A percentile compares a stretch with the other conserved stretches of the same genome.
phyloP scores from a whole-genome alignment of 2,113 vertebrate genomes.

The Heteronetta atricapilla region DNA sequence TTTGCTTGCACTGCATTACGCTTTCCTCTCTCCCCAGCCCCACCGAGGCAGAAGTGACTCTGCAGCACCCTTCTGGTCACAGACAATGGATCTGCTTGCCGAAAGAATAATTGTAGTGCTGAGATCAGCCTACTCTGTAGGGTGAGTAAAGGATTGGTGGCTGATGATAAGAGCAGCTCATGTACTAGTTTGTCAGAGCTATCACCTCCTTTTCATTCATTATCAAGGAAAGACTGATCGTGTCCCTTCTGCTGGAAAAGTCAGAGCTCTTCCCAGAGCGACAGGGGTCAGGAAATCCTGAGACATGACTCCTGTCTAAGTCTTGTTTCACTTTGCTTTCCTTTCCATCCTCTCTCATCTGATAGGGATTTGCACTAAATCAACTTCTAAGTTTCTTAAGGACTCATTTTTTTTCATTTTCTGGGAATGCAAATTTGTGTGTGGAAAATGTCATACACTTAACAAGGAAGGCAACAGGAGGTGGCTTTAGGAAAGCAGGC shows the following conservation, averaged over 20 bases:
- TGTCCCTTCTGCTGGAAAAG: neutral
- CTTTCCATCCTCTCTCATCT: neutral
- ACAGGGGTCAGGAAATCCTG: neutral
- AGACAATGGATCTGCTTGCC: neutral
- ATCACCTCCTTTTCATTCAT: neutral
- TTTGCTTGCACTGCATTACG: fast-evolving
- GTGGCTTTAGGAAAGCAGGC: neutral
- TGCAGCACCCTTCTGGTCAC: fast-evolving
- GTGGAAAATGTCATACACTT: neutral
- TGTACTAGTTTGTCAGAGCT: neutral
- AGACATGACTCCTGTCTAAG: neutral
- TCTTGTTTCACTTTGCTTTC: neutral
- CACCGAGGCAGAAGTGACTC: neutral
- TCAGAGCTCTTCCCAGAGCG: neutral
- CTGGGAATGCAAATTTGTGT: neutral
- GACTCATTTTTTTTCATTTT: neutral
- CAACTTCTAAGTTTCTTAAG: neutral
- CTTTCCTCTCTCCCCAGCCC: neutral
- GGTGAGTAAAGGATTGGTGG: neutral
- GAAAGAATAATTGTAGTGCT: neutral
- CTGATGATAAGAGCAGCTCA: neutral
- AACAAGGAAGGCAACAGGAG: neutral
- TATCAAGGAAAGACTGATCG: neutral
- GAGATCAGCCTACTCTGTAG: neutral
- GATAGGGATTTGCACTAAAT: neutral